Conservation (phyloP, 2,797 vertebrate genomes). For the Pangasius djambal region DNA sequence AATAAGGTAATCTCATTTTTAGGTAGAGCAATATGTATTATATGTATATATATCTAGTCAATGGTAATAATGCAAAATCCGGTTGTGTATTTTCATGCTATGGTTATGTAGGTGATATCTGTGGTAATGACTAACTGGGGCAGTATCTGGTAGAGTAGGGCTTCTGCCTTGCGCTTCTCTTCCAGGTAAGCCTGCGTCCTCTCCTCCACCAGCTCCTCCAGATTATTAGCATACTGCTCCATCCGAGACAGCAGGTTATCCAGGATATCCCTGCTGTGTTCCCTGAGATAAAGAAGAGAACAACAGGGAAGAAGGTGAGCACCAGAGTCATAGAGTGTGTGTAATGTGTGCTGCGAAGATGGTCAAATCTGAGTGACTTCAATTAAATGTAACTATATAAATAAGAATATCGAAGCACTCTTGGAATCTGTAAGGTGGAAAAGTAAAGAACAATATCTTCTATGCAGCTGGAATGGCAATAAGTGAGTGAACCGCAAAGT, state of each 20-base stretch:
- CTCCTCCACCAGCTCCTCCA: conserved; percentile 95
- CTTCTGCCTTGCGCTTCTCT: conserved; percentile 92
- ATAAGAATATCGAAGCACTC: not conserved
- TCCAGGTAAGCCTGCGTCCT: conserved; percentile 92
- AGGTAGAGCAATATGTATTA: not conserved
- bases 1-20: not conserved
- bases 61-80: not conserved
- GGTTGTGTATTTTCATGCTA: not conserved
- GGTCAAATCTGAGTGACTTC: not conserved
- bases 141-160: conserved; percentile 92
- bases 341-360: not conserved
- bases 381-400: not conserved
- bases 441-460: not conserved
- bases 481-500: not conserved
- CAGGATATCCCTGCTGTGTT: conserved; percentile 88
- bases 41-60: not conserved
- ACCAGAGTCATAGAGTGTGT: not conserved
- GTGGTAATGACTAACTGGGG: conserved; percentile 83
- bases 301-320: not conserved
- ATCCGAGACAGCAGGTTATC: conserved; percentile 93
- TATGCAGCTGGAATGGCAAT: not conserved
- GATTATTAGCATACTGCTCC: conserved; percentile 96
- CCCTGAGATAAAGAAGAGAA: conserved; percentile 68
- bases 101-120: not conserved
- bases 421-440: not conserved